phyloP scores from a whole-genome alignment of 2,113 vertebrate species.

The Micronisus gabar region DNA sequence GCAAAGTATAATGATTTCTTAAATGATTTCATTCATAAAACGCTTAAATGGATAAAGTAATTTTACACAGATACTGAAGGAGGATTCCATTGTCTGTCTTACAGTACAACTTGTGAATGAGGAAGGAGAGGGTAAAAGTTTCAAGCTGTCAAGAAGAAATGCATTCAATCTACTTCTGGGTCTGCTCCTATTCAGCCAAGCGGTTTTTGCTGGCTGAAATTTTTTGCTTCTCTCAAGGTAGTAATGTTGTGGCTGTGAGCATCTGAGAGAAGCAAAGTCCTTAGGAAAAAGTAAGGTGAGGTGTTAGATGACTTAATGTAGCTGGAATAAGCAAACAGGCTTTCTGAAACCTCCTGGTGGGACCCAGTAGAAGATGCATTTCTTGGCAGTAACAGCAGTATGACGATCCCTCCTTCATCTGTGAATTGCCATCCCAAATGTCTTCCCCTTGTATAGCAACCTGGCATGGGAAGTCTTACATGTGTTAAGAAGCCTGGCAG shows the following conservation, averaged over 20 bases:
- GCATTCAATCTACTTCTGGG: background rate
- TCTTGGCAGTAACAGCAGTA: background rate
- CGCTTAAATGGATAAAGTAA: background rate
- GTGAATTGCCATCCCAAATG: background rate
- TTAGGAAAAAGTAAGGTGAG: background rate
- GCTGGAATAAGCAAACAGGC: background rate
- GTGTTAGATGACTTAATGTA: background rate
- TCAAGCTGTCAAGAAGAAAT: background rate
- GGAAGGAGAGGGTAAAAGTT: background rate
- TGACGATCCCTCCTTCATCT: background rate
- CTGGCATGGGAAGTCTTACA: background rate
- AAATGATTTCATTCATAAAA: slow-evolving; percentile 26
- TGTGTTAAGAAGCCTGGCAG: background rate
- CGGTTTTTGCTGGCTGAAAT: background rate
- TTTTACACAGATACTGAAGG: background rate
- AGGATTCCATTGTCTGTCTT: background rate
- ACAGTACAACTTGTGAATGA: background rate
- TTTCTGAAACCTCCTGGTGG: background rate
- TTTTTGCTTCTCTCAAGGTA: background rate
- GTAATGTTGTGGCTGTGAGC: background rate
- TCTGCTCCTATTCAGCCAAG: background rate
- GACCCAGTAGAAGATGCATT: background rate
- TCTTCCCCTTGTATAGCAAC: background rate
- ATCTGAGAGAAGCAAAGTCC: background rate
- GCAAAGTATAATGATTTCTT: slow-evolving; percentile 2